These are phyloP conservation scores for Tor tambroides DNA, from an alignment of 2,113 vertebrate species.

Conservation along the genomic window DNA sequence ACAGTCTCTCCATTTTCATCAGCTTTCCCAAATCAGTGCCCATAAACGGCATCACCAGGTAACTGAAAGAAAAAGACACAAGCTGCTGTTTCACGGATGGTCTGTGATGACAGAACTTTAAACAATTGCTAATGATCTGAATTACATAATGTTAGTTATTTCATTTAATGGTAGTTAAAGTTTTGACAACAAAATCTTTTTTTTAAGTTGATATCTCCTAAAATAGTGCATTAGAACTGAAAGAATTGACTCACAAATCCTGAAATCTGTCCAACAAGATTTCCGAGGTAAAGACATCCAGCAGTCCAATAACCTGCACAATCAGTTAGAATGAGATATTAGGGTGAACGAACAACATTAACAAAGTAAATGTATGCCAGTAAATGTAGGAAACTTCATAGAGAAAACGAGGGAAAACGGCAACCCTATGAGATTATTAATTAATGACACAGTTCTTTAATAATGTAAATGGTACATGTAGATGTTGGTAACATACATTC, in stretches of 20 bases:
- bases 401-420: not conserved
- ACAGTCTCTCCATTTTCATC: slow-evolving; percentile 85
- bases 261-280: slow-evolving; percentile 87
- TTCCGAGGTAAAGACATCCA: slow-evolving; percentile 94
- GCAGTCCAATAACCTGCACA: slow-evolving; percentile 90
- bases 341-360: not conserved
- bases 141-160: no score
- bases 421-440: not conserved
- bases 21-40: slow-evolving; percentile 81
- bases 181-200: not conserved
- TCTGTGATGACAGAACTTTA: not conserved
- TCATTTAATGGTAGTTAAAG: no score
- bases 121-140: not conserved
- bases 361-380: no score
- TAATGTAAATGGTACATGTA: not conserved
- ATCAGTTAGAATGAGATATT: slow-evolving; percentile 16
- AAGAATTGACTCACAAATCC: slow-evolving; percentile 86
- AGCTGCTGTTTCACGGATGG: not conserved
- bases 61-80: slow-evolving; percentile 61
- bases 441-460: not conserved
- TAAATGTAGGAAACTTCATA: not conserved
- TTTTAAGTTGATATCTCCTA: not conserved
- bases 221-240: not conserved
- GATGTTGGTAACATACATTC: slow-evolving; percentile 81
- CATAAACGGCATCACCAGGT: slow-evolving; percentile 81